Percentiles rank a stretch among this genome's conserved stretches.
phyloP scores from a whole-genome alignment of 2,888 invertebrate species.

The Ophioninae sp. region DNA sequence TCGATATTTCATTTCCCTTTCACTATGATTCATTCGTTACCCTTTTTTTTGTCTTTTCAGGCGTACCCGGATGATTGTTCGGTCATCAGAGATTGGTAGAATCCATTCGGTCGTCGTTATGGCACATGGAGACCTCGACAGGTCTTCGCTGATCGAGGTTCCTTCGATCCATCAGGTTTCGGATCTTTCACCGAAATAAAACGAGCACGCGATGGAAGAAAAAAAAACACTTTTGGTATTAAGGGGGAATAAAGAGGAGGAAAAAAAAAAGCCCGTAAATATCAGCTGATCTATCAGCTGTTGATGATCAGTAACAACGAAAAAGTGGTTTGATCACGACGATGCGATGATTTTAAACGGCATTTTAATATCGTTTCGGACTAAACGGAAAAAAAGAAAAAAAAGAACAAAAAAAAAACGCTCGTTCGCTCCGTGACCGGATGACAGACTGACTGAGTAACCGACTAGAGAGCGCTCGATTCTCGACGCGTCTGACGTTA shows the following conservation, averaged over 20 bases:
- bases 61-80: neutral
- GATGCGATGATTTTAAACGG: too few species aligned
- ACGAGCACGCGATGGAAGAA: conserved; percentile 51
- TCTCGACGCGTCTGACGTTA: conserved; percentile 61
- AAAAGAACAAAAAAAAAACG: conserved; percentile 11
- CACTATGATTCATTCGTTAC: too few species aligned
- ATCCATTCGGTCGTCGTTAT: conserved; percentile 51
- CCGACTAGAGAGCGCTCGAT: conserved; percentile 67
- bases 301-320: too few species aligned
- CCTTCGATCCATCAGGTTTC: conserved; percentile 48
- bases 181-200: conserved; percentile 41
- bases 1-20: too few species aligned
- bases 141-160: conserved; percentile 46
- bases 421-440: conserved; percentile 58
- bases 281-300: too few species aligned
- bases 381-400: neutral
- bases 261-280: neutral
- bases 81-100: neutral
- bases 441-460: conserved; percentile 67
- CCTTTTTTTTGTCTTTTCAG: neutral
- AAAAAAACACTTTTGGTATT: conserved; percentile 5
- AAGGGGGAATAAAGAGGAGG: neutral
- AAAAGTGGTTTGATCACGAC: too few species aligned
- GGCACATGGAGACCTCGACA: conserved; percentile 68
- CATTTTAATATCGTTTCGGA: neutral